Base-by-base conservation (phyloP, 2,888 invertebrate genomes). In the Suillia variegata region DNA sequence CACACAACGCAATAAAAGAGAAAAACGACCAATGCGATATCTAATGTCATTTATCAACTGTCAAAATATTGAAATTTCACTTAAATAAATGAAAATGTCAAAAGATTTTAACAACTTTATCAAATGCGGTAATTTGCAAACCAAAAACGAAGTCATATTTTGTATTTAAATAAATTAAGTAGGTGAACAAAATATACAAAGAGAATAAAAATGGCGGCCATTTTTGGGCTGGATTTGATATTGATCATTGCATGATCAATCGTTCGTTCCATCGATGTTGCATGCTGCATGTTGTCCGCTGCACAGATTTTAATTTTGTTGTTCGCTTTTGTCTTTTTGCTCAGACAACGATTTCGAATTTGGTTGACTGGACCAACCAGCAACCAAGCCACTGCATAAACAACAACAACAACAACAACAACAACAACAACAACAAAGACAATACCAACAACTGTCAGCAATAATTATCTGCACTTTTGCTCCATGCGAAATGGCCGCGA, bases 41-140 rank as follows among this genome's bases (percentile, higher is more conserved):
- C n/a, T n/a, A n/a, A 65, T 60, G 62, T 65, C 65, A 65, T 65
- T 65, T 65, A 63, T 65, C 65, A 65, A 60, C 54, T 62, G 64
- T 61, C 64, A 64, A 64, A 64, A 64, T 62, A 64, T 60, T 38
- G 62, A 64, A 58, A 59, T 62, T 65, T 60, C 62, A 65, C 63
- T 65, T 63, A 63, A 59, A 65, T 62, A 63, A 63, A 65, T 65
- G 60, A 65, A 62, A 65, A 65, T 63, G 65, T 65, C 58, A 48
- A 34, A 56, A 62, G 60, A 55, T 63, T 63, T 62, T 56, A 63
- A 63, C 65, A 62, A 65, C 54, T 56, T 65, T 61, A 54, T 62
- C 63, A 65, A 65, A 26, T 31, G n/a, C 8, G 15, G 1, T 50
- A 13, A 50, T 50, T 50, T 31, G 18, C 48, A 17, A 50, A 45